phyloP scores from a whole-genome alignment of 2,888 invertebrate species.

The Steinernema scapterisci region DNA sequence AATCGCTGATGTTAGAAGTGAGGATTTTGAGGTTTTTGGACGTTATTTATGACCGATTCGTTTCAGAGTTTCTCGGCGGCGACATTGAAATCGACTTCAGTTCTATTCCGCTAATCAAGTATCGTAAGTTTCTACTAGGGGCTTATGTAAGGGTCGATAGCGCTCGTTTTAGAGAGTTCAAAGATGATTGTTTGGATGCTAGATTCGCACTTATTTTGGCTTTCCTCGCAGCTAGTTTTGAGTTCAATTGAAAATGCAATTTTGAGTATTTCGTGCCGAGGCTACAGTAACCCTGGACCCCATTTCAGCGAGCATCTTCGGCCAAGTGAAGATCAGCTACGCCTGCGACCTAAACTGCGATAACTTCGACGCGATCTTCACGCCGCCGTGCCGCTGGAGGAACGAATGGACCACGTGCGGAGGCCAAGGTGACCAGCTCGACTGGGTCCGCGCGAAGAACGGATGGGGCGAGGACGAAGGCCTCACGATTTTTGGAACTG shows the following conservation, averaged over 20 bases:
- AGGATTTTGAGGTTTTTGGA: not conserved
- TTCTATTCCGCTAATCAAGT: conserved; percentile 55
- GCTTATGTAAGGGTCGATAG: too few species aligned
- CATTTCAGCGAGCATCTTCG: conserved; percentile 48
- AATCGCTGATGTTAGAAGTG: conserved; percentile 40
- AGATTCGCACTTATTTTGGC: too few species aligned
- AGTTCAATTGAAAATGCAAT: too few species aligned
- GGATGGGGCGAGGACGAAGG: conserved; percentile 57
- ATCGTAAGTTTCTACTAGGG: conserved; percentile 43
- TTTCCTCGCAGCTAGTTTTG: too few species aligned
- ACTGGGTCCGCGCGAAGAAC: conserved; percentile 55
- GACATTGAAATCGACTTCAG: conserved; percentile 56
- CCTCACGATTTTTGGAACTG: conserved; percentile 51
- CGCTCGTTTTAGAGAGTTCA: too few species aligned
- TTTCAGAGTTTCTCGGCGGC: conserved; percentile 56
- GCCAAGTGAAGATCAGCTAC: conserved; percentile 48
- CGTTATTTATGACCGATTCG: not conserved
- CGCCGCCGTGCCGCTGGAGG: conserved; percentile 55
- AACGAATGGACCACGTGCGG: conserved; percentile 55
- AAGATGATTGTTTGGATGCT: too few species aligned
- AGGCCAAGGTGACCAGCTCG: conserved; percentile 51
- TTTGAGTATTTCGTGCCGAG: too few species aligned
- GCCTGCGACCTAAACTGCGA: conserved; percentile 59
- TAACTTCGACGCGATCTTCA: conserved; percentile 56
- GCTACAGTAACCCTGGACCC: too few species aligned